Evolutionary conservation across 2,888 invertebrate species (phyloP).

Genomic region (Acrocyrtus sp.): DNA sequence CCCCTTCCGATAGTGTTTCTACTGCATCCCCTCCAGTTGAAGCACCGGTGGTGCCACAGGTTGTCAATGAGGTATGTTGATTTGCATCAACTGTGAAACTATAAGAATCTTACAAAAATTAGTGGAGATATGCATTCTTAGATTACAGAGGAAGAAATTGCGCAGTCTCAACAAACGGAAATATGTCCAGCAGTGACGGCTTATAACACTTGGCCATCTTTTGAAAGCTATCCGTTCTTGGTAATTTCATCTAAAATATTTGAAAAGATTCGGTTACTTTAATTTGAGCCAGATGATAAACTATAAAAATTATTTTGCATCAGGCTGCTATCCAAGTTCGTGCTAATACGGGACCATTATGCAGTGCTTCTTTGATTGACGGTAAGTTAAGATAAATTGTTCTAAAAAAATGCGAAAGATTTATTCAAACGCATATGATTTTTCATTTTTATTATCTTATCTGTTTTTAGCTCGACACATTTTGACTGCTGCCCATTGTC

Average conservation of each 20-base stretch:
- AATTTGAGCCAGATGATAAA: too few species aligned
- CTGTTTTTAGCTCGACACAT: slow-evolving; percentile 37
- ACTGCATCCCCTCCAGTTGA: slow-evolving; percentile 1
- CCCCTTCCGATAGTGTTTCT: too few species aligned
- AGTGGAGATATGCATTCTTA: neutral
- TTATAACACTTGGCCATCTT: slow-evolving; percentile 55
- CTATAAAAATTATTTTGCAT: too few species aligned
- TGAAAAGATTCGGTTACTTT: neutral
- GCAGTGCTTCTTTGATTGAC: slow-evolving; percentile 53
- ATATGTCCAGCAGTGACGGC: slow-evolving; percentile 41
- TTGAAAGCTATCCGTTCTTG: slow-evolving; percentile 55
- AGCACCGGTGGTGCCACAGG: neutral
- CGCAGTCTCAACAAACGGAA: slow-evolving; percentile 11
- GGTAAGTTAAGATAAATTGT: slow-evolving; percentile 13
- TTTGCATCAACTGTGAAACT: neutral
- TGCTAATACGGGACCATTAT: slow-evolving; percentile 53
- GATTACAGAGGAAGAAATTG: slow-evolving; percentile 1
- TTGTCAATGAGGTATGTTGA: neutral
- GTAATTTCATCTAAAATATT: slow-evolving; percentile 34
- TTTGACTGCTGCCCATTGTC: slow-evolving; percentile 52
- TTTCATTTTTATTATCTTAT: too few species aligned
- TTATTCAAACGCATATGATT: too few species aligned
- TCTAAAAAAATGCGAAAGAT: too few species aligned
- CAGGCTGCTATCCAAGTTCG: slow-evolving; percentile 52
- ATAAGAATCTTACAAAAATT: neutral